A percentile compares a stretch with the other conserved stretches of the same genome.
Evolutionary conservation across 2,888 invertebrate species (phyloP).

Genomic region (Calephelis perditalis): DNA sequence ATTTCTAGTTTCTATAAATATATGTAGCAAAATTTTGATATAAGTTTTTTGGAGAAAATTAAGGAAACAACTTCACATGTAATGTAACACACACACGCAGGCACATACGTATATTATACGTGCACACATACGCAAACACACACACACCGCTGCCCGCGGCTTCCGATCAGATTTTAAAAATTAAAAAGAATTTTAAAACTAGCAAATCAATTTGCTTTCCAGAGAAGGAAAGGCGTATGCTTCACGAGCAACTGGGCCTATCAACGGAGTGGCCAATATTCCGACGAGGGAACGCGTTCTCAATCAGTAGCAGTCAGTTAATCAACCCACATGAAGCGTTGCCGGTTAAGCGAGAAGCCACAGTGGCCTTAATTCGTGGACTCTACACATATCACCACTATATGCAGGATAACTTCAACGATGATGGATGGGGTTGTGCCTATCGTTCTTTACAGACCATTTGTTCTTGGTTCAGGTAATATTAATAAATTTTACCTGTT

Average conservation of each 20-base stretch:
- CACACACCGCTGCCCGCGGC: too few relatives aligned
- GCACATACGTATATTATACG: too few relatives aligned
- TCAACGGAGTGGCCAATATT: constrained; percentile 85
- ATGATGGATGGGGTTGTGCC: constrained; percentile 99
- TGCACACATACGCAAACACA: too few relatives aligned
- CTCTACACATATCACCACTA: constrained; percentile 97
- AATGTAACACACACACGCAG: too few relatives aligned
- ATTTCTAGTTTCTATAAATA: too few relatives aligned
- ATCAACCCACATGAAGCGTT: constrained; percentile 86
- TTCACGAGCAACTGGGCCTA: constrained; percentile 86
- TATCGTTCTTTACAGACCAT: constrained; percentile 98
- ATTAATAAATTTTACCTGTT: not conserved
- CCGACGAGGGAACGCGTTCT: constrained; percentile 82
- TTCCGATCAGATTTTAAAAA: too few relatives aligned
- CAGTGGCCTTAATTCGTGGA: constrained; percentile 83
- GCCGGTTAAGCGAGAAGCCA: constrained; percentile 45
- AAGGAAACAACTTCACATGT: too few relatives aligned
- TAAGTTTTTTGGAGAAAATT: too few relatives aligned
- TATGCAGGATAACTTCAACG: constrained; percentile 95
- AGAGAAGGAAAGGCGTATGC: constrained; percentile 81
- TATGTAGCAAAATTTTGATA: too few relatives aligned
- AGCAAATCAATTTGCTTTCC: constrained; percentile 14
- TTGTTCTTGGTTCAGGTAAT: constrained; percentile 93
- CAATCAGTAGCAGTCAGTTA: constrained; percentile 77
- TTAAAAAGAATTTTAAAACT: too few relatives aligned